Conservation (phyloP, 2,113 vertebrate genomes). For the Australoheros scitulus region DNA sequence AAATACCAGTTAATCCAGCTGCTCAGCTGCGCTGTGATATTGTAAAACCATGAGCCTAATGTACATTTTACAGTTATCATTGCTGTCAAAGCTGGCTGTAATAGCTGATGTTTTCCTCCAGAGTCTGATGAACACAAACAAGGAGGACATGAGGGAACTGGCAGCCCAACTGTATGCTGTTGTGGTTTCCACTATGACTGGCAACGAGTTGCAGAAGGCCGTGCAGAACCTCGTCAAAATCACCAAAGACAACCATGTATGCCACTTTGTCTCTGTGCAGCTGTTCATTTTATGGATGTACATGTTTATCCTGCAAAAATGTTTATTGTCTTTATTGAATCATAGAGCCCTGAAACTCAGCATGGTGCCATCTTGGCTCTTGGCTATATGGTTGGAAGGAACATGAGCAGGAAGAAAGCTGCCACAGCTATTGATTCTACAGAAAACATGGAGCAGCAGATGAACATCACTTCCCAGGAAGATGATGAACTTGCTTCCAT, state of each 20-base stretch:
- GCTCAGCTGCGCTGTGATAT: not conserved
- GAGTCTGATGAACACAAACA: slow-evolving; percentile 96
- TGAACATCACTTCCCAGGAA: slow-evolving; percentile 75
- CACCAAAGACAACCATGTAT: slow-evolving; percentile 93
- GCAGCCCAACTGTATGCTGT: slow-evolving; percentile 94
- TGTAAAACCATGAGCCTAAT: not conserved
- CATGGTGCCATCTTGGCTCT: slow-evolving; percentile 95
- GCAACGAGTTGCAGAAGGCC: slow-evolving; percentile 87
- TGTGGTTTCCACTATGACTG: slow-evolving; percentile 90
- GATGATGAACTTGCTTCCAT: slow-evolving; percentile 87
- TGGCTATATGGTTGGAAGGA: slow-evolving; percentile 93
- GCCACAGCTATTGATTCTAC: slow-evolving; percentile 59
- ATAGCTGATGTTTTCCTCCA: slow-evolving; percentile 61
- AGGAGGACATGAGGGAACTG: slow-evolving; percentile 97
- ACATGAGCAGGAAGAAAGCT: slow-evolving; percentile 86
- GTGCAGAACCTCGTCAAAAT: slow-evolving; percentile 93
- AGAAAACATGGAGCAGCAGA: slow-evolving; percentile 66
- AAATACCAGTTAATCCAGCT: not conserved
- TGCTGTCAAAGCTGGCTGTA: not conserved
- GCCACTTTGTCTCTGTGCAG: not conserved
- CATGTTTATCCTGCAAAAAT: not conserved
- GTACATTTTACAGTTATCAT: not conserved
- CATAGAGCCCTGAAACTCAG: slow-evolving; percentile 92
- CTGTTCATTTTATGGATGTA: not conserved
- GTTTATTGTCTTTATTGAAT: slow-evolving; percentile 5